Percentiles rank a stretch among this genome's conserved stretches.
Evolutionary conservation across 2,797 vertebrate species (phyloP).

Genomic region (Passerculus sandwichensis): DNA sequence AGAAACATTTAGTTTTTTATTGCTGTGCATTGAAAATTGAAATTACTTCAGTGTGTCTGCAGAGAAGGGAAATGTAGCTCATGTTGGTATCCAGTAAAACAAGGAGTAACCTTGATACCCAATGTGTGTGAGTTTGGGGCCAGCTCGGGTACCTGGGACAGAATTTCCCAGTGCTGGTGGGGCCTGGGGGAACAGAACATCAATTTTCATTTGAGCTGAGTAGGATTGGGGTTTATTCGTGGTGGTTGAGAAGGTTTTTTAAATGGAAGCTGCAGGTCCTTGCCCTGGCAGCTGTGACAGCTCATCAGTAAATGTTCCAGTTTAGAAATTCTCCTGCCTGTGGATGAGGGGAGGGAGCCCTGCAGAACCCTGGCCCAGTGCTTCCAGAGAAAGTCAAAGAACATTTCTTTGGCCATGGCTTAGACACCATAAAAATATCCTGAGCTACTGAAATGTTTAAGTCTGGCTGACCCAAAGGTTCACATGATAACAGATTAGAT

Average conservation of each 20-base stretch:
- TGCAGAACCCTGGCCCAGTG: not conserved
- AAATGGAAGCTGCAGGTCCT: not conserved
- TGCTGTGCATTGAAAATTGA: conserved; percentile 29
- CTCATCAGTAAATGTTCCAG: not conserved
- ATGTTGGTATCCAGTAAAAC: not conserved
- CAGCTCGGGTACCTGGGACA: not conserved
- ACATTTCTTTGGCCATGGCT: not conserved
- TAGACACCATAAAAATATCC: not conserved
- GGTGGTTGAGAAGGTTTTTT: not conserved
- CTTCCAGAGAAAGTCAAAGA: not conserved
- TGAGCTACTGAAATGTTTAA: not conserved
- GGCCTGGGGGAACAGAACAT: not conserved
- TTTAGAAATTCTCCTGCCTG: not conserved
- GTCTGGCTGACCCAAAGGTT: not conserved
- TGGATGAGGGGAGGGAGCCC: not conserved
- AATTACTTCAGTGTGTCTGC: conserved; percentile 4
- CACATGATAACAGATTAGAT: not conserved
- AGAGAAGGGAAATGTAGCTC: not conserved
- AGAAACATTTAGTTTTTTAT: conserved; percentile 68
- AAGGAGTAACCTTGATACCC: not conserved
- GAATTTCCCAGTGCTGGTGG: not conserved
- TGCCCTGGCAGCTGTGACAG: not conserved
- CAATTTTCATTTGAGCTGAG: not conserved
- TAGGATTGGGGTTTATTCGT: not conserved
- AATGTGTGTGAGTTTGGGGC: not conserved